Evolutionary conservation across 2,113 vertebrate species (phyloP).

Genomic region (Cololabis saira): DNA sequence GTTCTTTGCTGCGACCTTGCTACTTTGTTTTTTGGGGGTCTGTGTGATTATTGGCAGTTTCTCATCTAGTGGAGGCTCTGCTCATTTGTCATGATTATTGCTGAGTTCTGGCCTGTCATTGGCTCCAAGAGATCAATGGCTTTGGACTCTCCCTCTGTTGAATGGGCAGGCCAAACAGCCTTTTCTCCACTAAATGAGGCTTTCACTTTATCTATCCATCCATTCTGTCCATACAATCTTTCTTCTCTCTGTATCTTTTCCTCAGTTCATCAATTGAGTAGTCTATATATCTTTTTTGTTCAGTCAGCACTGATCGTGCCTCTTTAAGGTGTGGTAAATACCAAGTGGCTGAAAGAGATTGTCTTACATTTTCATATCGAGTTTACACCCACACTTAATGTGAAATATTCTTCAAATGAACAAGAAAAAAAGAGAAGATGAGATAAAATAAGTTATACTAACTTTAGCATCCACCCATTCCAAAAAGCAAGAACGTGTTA

Average conservation of each 20-base stretch:
- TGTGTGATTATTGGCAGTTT: constrained; percentile 94
- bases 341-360: no score
- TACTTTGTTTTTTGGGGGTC: constrained; percentile 83
- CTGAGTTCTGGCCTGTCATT: constrained; percentile 99
- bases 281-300: constrained; percentile 88
- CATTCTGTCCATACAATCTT: constrained; percentile 59
- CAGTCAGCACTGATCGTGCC: constrained; percentile 87
- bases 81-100: constrained; percentile 99
- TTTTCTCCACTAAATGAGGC: constrained; percentile 96
- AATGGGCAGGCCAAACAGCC: constrained; percentile 94
- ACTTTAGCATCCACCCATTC: no score
- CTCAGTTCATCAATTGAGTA: constrained; percentile 85
- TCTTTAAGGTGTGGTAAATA: no score
- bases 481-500: no score
- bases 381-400: no score
- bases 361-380: no score
- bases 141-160: constrained; percentile 95
- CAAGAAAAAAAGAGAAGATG: no score
- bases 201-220: constrained; percentile 80
- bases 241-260: constrained; percentile 55
- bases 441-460: no score
- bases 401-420: no score
- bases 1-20: constrained; percentile 87
- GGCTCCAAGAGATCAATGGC: constrained; percentile 98
- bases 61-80: constrained; percentile 88